A percentile compares a stretch with the other conserved stretches of the same genome.
Conservation (phyloP, 2,113 vertebrate genomes). For the Bubo bubo region DNA sequence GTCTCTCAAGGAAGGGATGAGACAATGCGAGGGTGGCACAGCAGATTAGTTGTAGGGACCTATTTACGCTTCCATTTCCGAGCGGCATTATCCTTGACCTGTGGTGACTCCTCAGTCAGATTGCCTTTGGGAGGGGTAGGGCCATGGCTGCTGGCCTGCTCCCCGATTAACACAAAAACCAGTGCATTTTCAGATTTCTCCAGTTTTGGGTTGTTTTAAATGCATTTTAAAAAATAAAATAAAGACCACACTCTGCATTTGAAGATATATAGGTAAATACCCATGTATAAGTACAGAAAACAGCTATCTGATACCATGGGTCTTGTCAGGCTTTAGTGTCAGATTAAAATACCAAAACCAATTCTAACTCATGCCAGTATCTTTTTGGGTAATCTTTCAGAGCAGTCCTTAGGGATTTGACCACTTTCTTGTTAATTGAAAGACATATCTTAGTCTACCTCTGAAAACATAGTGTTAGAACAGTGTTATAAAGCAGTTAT, state of each 20-base stretch:
- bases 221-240: not conserved
- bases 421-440: not conserved
- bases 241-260: not conserved
- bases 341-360: not conserved
- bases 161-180: accelerated
- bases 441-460: not conserved
- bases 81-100: slow-evolving; percentile 19
- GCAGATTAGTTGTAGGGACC: slow-evolving; percentile 21
- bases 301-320: not conserved
- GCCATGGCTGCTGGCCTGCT: not conserved
- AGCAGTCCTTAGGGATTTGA: not conserved
- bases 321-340: not conserved
- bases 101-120: not conserved
- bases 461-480: not conserved
- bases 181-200: not conserved
- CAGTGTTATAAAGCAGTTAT: not conserved
- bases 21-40: not conserved
- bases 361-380: not conserved
- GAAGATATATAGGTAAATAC: not conserved
- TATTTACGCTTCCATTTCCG: not conserved
- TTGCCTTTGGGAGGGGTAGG: not conserved
- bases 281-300: not conserved
- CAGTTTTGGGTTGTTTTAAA: not conserved
- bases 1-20: not conserved
- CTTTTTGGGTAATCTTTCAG: not conserved